Base-by-base conservation (phyloP, 2,797 vertebrate genomes). In the Amniataba percoides region DNA sequence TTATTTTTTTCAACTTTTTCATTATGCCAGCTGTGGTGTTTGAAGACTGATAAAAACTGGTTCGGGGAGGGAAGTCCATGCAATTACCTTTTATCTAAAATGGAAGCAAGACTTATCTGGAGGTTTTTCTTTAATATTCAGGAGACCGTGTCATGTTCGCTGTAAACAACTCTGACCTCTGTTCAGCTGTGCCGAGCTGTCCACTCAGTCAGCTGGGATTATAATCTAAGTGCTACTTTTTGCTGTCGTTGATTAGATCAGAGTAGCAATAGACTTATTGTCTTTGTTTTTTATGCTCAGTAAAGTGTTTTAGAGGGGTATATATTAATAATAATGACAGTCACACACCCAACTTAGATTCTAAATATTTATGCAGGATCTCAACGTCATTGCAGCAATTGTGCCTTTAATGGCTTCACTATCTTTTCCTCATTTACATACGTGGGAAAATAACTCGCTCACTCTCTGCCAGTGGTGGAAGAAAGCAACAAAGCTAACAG, bases 11-110 rank as follows among this genome's bases (percentile, higher is more conserved):
- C 4, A 39, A 46, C 12, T 77, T 83, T 80, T 83, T 82, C 61
- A 72, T 86, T 79, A 82, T 73, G 58, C 36, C 34, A 57, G 25
- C 57, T 5, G 9, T 64, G 61, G 63, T 84, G 80, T 81, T 78
- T 61, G 51, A 61, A 77, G 69, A 27, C 78, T 46, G 81, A 86
- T 77, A 72, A 75, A 69, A 51, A 46, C 34, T n/a, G 23, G 25
- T 59, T 71, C 31, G 7, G 40, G 23, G 49, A 40, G 18, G 49
- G 66, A 70, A 45, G 67, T 74, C 70, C 40, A 31, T 74, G 71
- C 78, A 85, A 87, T 91, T 89, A 87, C 65, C 63, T 77, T 36
- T 79, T 74, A 81, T 88, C 86, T 78, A 52, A 79, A 85, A 83
- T 73, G 19, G 61, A 68, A 61, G 65, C 55, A 69, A 58, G 56